phyloP scores from a whole-genome alignment of 1,140 invertebrate genomes.

The Vollenhovia emeryi region DNA sequence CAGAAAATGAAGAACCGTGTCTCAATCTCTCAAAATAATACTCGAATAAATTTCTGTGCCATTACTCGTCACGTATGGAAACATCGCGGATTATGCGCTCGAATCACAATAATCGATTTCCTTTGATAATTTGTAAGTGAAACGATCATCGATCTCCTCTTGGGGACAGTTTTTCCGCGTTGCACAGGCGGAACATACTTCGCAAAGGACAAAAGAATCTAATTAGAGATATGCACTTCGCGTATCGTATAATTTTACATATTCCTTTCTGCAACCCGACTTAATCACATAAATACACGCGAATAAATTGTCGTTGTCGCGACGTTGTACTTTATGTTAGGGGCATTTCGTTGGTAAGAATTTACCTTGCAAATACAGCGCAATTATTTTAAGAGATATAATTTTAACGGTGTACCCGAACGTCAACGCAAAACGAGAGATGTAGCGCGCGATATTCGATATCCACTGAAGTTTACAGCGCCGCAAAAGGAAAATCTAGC shows the following conservation, averaged over 20 bases:
- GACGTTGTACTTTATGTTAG: background rate
- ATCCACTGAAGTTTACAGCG: background rate
- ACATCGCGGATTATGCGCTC: background rate
- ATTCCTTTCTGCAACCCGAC: background rate
- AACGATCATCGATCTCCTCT: constrained; percentile 17
- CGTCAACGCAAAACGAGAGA: background rate
- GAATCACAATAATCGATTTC: background rate
- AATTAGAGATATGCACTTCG: background rate
- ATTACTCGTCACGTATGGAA: background rate
- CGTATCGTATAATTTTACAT: background rate
- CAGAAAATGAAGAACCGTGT: no score
- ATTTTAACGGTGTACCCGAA: background rate
- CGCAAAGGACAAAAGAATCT: background rate
- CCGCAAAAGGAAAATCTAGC: constrained; percentile 7
- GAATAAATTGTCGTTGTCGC: background rate
- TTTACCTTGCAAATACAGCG: background rate
- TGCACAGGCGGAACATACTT: background rate
- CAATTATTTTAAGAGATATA: constrained; percentile 27
- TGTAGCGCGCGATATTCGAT: background rate
- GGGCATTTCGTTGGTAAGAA: background rate
- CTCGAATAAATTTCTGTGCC: constrained; percentile 11
- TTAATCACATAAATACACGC: background rate
- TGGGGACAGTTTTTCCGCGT: background rate
- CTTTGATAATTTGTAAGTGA: background rate
- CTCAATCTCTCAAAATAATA: background rate